Evolutionary conservation across 2,888 invertebrate species (phyloP), one percentile per base, ranked within the genome.

Genomic region (Mantis religiosa): DNA sequence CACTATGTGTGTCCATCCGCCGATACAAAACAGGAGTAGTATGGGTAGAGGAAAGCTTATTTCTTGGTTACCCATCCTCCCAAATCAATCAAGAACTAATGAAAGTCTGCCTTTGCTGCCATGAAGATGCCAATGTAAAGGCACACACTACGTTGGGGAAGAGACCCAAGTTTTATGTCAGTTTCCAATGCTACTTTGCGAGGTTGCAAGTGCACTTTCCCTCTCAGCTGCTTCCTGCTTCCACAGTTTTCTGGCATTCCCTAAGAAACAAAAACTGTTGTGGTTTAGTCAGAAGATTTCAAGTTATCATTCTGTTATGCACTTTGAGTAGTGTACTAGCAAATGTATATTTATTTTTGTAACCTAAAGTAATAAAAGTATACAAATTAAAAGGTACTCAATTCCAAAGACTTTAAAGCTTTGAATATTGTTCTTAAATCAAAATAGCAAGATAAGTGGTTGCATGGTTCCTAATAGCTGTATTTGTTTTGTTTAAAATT

Each of bases 41-140:
- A 82, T 30, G 25, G 82, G 14, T 82, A 27, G 87, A 82, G 87
- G 87, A 82, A 87, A 87, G 87, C 82, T 82, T 82, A 87, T 87
- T 87, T 82, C 87, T 82, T 25, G 30, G 82, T 27, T 88, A 87
- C 85, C 84, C 87, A 87, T 87, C 87, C 87, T 84, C 87, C 84
- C 87, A 85, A 89, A 89, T 89, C 89, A 89, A 89, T 89, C 89
- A 89, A 82, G 84, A 82, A 85, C 87, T 89, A 89, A 89, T 89
- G 87, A 89, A 89, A 89, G 82, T 87, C 54, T 20, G 87, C n/a
- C 71, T 81, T 30, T 3, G 28, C 54, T 71, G 20, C 54, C 54
- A 71, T 28, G 82, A 28, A 81, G 81, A 71, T 30, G 87, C 30
- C 82, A 87, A 87, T 34, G 28, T n/a, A 84, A 84, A 84, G 82